A percentile compares a stretch with the other conserved stretches of the same genome.
These are phyloP conservation scores for Tetragonula clypearis DNA, from an alignment of 1,140 invertebrate genomes.

Conservation along the genomic window DNA sequence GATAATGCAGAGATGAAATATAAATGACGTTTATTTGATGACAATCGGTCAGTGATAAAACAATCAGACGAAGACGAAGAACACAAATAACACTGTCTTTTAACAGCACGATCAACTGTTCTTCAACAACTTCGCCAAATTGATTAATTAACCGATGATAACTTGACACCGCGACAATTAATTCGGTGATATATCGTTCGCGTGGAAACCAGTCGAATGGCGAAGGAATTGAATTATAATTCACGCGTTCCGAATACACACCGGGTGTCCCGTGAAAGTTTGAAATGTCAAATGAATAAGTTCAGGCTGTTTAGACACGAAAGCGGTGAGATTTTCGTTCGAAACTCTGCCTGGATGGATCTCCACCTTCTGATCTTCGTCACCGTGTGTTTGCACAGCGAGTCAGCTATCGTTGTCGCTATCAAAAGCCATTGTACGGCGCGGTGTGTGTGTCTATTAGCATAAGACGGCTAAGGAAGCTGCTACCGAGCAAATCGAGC, in stretches of 20 bases:
- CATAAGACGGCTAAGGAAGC: constrained; percentile 39
- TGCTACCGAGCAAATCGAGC: constrained; percentile 39
- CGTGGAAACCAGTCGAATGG: background rate
- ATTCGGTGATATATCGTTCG: no score
- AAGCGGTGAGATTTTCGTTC: background rate
- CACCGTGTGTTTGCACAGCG: constrained; percentile 31
- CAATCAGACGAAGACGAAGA: no score
- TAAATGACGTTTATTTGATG: no score
- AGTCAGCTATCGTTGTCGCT: constrained; percentile 33
- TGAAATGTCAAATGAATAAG: background rate
- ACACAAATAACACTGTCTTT: no score
- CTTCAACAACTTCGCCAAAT: no score
- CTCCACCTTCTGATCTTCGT: background rate
- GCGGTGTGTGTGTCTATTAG: constrained; percentile 33
- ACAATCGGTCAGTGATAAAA: no score
- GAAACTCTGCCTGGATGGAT: constrained; percentile 2
- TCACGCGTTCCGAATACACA: background rate
- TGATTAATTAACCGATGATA: no score
- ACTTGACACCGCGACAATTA: no score
- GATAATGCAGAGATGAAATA: no score
- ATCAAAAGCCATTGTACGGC: constrained; percentile 47
- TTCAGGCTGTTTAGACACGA: no score
- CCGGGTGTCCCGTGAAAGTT: no score
- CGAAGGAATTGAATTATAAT: background rate
- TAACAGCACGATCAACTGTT: no score